Base-by-base conservation (phyloP, 2,113 vertebrate genomes). In the Pontoporia blainvillei region DNA sequence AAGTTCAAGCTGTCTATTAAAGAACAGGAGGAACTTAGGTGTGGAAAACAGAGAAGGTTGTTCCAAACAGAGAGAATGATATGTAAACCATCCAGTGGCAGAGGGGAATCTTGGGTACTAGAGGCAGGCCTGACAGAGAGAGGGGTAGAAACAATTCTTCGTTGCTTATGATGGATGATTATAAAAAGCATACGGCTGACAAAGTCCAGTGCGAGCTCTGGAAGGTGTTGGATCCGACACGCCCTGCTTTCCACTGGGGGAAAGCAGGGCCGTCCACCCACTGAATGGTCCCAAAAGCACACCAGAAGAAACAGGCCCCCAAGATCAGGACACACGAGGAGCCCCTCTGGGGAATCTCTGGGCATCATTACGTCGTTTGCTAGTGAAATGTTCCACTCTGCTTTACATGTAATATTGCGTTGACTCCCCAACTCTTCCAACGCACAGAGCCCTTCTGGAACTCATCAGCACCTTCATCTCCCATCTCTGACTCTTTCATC, bases 391-490 rank as follows among this genome's bases (percentile, higher is more conserved):
- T 41, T 96, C 90, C 92, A 85, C 18, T n/a, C 87, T 52, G 18
- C 69, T 90, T 79, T 82, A 81, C 52, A 88, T 29, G 41, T 41
- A 66, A 15, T 12, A n/a, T 52, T 52, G 93, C 54, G 41, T 5
- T 49, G 90, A 54, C 88, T 91, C 17, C 72, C 39, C 57, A 57
- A 36, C 23, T 49, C 96, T 71, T 93, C 31, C 25, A 76, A 27
- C 1, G 59, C 81, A 57, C 64, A 94, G 46, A 49, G 44, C 72
- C 41, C 79, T 96, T 97, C 96, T 97, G 97, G 97, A 96, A 88
- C 94, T 92, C 97, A 97, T 97, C 96, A 97, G 88, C 81, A 29
- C 92, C 92, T 86, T 82, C 90, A 59, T 81, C 94, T 61, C 76
- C 87, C 88, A 78, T 72, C 12, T 1, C 78, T 3, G 49, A 88